Evolutionary conservation across 2,113 vertebrate genomes (phyloP).

Genomic region (Astur gentilis): DNA sequence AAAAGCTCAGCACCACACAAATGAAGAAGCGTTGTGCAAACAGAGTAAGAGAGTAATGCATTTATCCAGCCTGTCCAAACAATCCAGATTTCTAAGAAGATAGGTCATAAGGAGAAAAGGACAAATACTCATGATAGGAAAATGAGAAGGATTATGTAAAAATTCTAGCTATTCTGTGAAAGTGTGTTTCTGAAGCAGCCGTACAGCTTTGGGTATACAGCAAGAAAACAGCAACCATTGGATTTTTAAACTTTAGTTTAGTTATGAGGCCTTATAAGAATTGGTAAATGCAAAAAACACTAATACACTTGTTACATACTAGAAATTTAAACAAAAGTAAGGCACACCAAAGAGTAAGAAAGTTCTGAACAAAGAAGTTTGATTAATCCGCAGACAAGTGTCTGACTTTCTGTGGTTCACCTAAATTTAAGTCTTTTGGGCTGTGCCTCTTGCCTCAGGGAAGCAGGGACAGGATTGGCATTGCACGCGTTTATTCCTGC

Average conservation of each 20-base stretch:
- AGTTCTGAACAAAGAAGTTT: neutral
- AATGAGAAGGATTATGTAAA: neutral
- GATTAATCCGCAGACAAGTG: neutral
- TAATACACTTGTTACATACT: neutral
- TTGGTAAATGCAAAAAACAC: neutral
- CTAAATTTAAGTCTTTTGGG: neutral
- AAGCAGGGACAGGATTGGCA: neutral
- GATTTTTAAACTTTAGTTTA: neutral
- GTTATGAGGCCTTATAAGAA: neutral
- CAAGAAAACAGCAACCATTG: neutral
- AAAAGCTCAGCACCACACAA: neutral
- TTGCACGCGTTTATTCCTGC: neutral
- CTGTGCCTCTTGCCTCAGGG: constrained; percentile 15
- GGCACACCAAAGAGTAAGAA: neutral
- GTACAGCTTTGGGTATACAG: neutral
- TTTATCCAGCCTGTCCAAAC: neutral
- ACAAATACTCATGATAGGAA: neutral
- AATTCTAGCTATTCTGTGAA: neutral
- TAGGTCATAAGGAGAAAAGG: neutral
- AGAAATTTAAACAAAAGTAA: neutral
- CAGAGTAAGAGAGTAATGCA: neutral
- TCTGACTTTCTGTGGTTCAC: neutral
- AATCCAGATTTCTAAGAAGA: neutral
- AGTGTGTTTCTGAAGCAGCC: neutral
- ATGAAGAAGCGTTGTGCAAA: neutral